Conservation (phyloP, 2,888 invertebrate species). For the Eudasyphora cyanicolor region DNA sequence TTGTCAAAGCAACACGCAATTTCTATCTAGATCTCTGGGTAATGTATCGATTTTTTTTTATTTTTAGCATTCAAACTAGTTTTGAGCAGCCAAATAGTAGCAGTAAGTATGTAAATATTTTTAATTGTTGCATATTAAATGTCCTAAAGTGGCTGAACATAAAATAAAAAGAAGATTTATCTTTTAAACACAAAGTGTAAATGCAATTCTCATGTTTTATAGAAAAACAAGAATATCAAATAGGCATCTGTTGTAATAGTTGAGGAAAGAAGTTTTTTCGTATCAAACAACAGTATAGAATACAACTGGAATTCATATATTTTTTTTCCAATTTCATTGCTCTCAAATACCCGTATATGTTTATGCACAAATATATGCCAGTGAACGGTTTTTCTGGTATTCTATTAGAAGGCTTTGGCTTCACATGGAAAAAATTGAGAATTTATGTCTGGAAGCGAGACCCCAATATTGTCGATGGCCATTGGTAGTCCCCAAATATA, state of each 20-base stretch:
- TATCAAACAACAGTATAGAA: neutral
- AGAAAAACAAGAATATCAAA: neutral
- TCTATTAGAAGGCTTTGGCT: neutral
- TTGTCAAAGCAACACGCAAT: neutral
- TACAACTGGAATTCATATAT: neutral
- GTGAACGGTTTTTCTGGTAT: neutral
- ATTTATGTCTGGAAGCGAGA: neutral
- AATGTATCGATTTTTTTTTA: neutral
- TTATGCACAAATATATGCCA: neutral
- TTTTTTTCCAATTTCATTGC: neutral
- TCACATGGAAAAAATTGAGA: neutral
- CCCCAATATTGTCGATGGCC: neutral
- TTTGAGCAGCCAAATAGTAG: neutral
- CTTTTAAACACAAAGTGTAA: neutral
- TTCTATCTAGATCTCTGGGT: neutral
- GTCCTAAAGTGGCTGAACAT: neutral
- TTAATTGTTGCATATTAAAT: constrained; percentile 27
- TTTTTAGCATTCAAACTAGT: neutral
- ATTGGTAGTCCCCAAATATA: neutral
- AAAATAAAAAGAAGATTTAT: neutral
- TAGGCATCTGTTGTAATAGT: neutral
- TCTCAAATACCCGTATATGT: neutral
- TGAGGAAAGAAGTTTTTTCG: neutral
- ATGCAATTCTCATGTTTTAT: constrained; percentile 2
- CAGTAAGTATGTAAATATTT: neutral